These are phyloP conservation scores for Patella caerulea DNA, from an alignment of 2,888 invertebrate genomes.

Conservation along the genomic window DNA sequence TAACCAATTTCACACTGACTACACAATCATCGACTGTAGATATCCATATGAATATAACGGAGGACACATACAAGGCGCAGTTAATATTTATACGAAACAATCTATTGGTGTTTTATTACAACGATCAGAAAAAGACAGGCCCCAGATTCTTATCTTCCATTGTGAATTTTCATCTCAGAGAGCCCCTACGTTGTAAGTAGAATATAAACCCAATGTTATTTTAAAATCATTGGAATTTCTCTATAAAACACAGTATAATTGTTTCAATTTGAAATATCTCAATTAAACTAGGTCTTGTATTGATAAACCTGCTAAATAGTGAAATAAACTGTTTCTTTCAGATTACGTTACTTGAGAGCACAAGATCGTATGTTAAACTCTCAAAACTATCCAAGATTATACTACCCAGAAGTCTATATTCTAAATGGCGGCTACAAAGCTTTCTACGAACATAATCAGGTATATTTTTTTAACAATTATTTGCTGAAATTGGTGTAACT, in stretches of 20 bases:
- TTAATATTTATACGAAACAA: constrained; percentile 86
- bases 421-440: constrained; percentile 89
- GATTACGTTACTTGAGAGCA: constrained; percentile 85
- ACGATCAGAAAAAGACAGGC: constrained; percentile 55
- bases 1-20: too few species aligned
- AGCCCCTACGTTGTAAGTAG: constrained; percentile 80
- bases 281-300: not conserved
- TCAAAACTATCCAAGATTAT: constrained; percentile 84
- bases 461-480: constrained; percentile 25
- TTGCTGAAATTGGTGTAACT: not conserved
- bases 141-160: constrained; percentile 91
- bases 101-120: constrained; percentile 74
- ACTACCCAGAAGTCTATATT: constrained; percentile 92
- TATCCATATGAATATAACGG: too few species aligned
- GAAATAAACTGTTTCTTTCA: constrained; percentile 67
- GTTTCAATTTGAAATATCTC: not conserved
- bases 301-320: too few species aligned
- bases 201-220: not conserved
- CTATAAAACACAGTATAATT: not conserved
- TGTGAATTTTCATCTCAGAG: constrained; percentile 98
- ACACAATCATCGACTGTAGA: too few species aligned
- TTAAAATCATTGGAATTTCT: not conserved
- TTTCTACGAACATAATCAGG: constrained; percentile 79
- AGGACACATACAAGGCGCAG: constrained; percentile 72
- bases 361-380: constrained; percentile 85